Evolutionary conservation across 1,140 invertebrate genomes (phyloP), one percentile per base, ranked within the genome.

Genomic region (Manduca sexta): DNA sequence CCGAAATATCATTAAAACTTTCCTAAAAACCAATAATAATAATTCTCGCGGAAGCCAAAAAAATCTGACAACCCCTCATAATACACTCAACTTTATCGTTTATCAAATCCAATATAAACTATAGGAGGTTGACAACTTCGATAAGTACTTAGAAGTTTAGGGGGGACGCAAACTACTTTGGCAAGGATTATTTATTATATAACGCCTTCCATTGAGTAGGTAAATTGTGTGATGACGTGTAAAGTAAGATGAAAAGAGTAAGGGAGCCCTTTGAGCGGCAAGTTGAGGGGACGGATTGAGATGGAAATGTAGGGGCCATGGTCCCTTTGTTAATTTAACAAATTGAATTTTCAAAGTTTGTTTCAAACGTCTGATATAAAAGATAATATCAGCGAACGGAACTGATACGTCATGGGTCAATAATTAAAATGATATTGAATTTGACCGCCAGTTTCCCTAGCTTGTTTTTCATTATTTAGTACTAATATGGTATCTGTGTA

Each of bases 231-330:
- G 62, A 68, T 63, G 60, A 68, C 60, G 63, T 64, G 58, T 58
- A 53, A 74, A 67, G 61, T 60, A 58, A 71, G 63, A 76, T 71
- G 64, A 76, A 69, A 71, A 74, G 67, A 67, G 62, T 60, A 64
- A 64, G 45, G 64, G 60, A 70, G 60, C 45, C 60, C 63, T 72
- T 70, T 69, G 66, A 68, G 59, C 31, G 49, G 49, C 45, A 43
- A 34, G 58, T 47, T 54, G 61, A 26, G 8, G 21, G 21, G 21
- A 26, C 4, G 21, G 8, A 26, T 1, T 26, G 21, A 8, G 21
- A 0, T 5, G 21, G 8, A 5, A 26, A 0, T 8, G 21, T 26
- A 8, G 21, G 21, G 21, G 21, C 8, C 4, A 26, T n/a, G 21
- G 8, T 5, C 21, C 21, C 21, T 8, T 26, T 26, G 21, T 26